phyloP scores from a whole-genome alignment of 2,888 invertebrate species.

The Aporophyla nigra region DNA sequence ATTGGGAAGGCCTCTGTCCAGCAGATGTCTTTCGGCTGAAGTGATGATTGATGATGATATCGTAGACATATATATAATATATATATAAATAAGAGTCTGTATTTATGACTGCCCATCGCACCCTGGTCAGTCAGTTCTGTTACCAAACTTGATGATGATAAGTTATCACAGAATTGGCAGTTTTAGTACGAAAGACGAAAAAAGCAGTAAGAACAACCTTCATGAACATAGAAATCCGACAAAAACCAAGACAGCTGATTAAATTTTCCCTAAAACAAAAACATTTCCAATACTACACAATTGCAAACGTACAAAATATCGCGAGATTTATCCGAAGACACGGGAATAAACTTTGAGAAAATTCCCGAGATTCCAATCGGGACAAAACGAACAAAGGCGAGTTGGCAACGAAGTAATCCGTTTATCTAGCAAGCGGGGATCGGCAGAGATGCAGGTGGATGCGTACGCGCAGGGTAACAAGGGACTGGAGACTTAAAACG shows the following conservation, averaged over 20 bases:
- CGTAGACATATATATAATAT: too few relatives aligned
- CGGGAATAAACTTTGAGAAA: conserved; percentile 61
- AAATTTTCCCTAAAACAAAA: conserved; percentile 45
- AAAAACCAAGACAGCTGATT: background rate
- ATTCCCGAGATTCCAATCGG: conserved; percentile 62
- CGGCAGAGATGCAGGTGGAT: conserved; percentile 62
- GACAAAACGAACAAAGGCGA: conserved; percentile 60
- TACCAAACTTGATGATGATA: background rate
- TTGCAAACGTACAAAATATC: conserved; percentile 51
- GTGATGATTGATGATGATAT: too few relatives aligned
- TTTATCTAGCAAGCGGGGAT: conserved; percentile 58
- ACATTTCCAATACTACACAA: conserved; percentile 49
- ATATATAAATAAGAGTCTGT: too few relatives aligned
- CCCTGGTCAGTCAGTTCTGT: background rate
- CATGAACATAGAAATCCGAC: background rate
- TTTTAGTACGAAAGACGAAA: background rate
- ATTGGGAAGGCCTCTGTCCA: too few relatives aligned
- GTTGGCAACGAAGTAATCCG: conserved; percentile 56
- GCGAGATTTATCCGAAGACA: conserved; percentile 57
- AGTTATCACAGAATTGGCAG: background rate
- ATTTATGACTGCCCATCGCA: too few relatives aligned
- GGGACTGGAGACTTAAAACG: conserved; percentile 29
- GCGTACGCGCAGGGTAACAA: conserved; percentile 49
- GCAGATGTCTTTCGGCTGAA: too few relatives aligned
- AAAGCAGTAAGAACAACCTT: background rate